These are phyloP conservation scores for Anolis sagrei DNA, from an alignment of 2,113 vertebrate species.

Conservation along the genomic window DNA sequence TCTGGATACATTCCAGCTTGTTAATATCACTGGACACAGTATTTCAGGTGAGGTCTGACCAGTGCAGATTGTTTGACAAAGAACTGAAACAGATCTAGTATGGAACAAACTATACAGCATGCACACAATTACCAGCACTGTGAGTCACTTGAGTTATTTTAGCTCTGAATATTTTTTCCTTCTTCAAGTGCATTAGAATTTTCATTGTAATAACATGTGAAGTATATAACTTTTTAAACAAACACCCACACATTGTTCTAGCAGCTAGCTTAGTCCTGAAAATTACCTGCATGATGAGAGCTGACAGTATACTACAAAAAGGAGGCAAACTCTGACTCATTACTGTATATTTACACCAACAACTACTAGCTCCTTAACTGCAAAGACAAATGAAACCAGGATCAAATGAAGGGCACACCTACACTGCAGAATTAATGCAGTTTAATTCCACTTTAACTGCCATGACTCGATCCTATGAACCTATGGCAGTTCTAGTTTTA, in stretches of 20 bases:
- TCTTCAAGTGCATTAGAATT: neutral
- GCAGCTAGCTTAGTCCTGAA: neutral
- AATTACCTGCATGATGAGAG: neutral
- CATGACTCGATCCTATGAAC: too few relatives aligned
- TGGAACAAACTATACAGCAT: neutral
- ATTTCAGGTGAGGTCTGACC: too few relatives aligned
- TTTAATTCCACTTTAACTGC: too few relatives aligned
- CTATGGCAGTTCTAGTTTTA: too few relatives aligned
- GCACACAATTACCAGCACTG: neutral
- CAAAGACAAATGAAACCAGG: neutral
- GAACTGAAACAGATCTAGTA: neutral
- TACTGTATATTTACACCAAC: neutral
- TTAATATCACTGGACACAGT: too few relatives aligned
- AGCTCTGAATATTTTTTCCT: neutral
- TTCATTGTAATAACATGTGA: neutral
- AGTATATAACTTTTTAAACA: neutral
- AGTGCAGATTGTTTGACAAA: neutral
- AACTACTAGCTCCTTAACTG: neutral
- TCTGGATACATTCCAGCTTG: too few relatives aligned
- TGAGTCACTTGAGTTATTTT: conserved; percentile 7
- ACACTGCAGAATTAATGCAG: too few relatives aligned
- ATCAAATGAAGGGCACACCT: neutral
- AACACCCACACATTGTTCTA: conserved; percentile 1
- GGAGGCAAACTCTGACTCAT: neutral
- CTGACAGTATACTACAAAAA: neutral